These are phyloP conservation scores for Campoplex nolae DNA, from an alignment of 2,888 invertebrate genomes.

Conservation along the genomic window DNA sequence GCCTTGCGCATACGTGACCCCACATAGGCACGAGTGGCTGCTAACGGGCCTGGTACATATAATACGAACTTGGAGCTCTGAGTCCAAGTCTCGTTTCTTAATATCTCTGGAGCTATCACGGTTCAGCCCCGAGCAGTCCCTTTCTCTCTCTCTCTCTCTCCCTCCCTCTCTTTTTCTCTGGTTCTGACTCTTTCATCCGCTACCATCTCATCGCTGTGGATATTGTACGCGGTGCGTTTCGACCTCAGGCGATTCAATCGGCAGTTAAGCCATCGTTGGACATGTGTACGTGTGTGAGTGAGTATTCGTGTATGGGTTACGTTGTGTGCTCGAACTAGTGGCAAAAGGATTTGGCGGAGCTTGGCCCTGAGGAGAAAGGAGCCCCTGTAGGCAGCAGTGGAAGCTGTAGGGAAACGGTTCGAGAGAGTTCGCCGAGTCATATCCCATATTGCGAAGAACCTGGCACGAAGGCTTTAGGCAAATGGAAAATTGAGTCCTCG, in stretches of 20 bases:
- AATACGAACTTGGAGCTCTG: conserved; percentile 7
- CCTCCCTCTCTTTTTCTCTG: neutral
- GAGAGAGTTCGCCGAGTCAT: conserved; percentile 52
- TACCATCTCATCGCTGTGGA: conserved; percentile 44
- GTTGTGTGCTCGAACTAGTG: conserved; percentile 54
- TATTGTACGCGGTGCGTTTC: conserved; percentile 66
- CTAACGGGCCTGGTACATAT: conserved; percentile 9
- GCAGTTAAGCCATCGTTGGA: conserved; percentile 69
- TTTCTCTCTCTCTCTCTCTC: neutral
- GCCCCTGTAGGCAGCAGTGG: conserved; percentile 20
- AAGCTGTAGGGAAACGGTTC: conserved; percentile 19
- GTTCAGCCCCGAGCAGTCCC: conserved; percentile 43
- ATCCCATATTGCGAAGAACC: conserved; percentile 50
- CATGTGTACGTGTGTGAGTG: neutral
- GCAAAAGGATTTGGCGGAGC: conserved; percentile 35
- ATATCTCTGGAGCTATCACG: conserved; percentile 62
- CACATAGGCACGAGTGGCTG: neutral
- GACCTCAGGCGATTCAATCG: conserved; percentile 72
- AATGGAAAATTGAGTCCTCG: conserved; percentile 82
- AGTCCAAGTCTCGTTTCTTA: conserved; percentile 64
- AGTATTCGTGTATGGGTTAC: neutral
- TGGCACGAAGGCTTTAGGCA: conserved; percentile 68
- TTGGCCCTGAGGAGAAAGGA: conserved; percentile 19
- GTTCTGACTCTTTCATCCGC: neutral
- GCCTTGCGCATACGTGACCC: conserved; percentile 52